Percentiles rank a stretch among this genome's conserved stretches.
Conservation (phyloP, 2,888 invertebrate species). For the Andrena camellia region DNA sequence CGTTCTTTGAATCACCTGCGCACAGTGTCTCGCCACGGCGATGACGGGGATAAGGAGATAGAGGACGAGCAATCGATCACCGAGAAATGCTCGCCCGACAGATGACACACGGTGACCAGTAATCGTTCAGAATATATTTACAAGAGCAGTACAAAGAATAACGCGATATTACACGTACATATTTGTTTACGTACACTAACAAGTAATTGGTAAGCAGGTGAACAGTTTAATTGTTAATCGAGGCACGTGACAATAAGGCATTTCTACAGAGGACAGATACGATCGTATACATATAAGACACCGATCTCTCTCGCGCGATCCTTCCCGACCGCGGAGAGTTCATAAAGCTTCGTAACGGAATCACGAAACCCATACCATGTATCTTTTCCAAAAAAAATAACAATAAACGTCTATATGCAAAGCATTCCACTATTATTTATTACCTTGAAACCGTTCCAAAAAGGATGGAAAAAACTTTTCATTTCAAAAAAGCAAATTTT, state of each 20-base stretch:
- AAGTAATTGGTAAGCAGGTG: slow-evolving; percentile 80
- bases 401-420: neutral
- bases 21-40: neutral
- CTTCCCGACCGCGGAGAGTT: neutral
- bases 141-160: slow-evolving; percentile 83
- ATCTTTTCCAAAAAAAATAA: neutral
- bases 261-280: slow-evolving; percentile 80
- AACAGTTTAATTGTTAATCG: slow-evolving; percentile 81
- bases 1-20: neutral
- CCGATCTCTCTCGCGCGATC: slow-evolving; percentile 12
- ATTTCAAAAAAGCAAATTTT: too few species aligned
- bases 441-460: neutral
- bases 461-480: neutral
- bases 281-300: slow-evolving; percentile 70
- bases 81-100: slow-evolving; percentile 14
- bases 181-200: slow-evolving; percentile 77
- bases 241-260: slow-evolving; percentile 83
- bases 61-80: neutral
- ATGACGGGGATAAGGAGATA: neutral
- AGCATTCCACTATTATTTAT: neutral
- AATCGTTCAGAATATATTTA: slow-evolving; percentile 82
- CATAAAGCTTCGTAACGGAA: neutral
- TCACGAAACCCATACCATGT: neutral
- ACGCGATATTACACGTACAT: slow-evolving; percentile 80
- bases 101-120: slow-evolving; percentile 73